These are phyloP conservation scores for Amiota minor DNA, from an alignment of 2,888 invertebrate genomes.

Conservation along the genomic window DNA sequence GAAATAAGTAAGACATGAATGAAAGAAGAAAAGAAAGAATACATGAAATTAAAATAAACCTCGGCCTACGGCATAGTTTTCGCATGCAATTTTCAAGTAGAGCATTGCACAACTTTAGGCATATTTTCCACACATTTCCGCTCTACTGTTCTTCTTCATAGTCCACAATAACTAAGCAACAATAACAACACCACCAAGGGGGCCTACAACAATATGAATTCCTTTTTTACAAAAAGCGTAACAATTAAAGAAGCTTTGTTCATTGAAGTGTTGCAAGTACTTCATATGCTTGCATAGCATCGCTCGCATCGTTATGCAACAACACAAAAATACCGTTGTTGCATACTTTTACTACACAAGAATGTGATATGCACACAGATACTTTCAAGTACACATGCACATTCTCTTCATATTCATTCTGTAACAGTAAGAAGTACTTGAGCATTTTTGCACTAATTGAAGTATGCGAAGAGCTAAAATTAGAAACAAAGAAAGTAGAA, in stretches of 20 bases:
- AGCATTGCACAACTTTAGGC: conserved; percentile 15
- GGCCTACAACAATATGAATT: background rate
- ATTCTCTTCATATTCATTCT: conserved; percentile 51
- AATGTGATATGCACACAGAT: conserved; percentile 11
- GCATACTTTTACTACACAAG: conserved; percentile 4
- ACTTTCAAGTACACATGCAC: background rate
- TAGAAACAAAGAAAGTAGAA: background rate
- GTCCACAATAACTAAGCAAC: background rate
- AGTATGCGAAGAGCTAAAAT: conserved; percentile 22
- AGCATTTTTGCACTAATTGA: conserved; percentile 40
- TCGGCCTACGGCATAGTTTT: background rate
- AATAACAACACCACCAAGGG: too few species aligned
- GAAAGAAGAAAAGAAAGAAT: background rate
- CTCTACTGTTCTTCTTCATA: background rate
- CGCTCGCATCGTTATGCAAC: conserved; percentile 6
- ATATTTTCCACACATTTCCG: background rate
- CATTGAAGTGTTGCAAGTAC: conserved; percentile 21
- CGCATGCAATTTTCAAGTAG: background rate
- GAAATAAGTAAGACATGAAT: background rate
- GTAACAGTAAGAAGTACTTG: conserved; percentile 46
- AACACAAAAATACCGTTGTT: conserved; percentile 38
- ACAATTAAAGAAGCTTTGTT: conserved; percentile 21
- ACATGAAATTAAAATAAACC: background rate
- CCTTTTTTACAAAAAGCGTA: background rate
- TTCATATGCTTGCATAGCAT: conserved; percentile 1